phyloP scores from a whole-genome alignment of 2,113 vertebrate species.

The Ondatra zibethicus region DNA sequence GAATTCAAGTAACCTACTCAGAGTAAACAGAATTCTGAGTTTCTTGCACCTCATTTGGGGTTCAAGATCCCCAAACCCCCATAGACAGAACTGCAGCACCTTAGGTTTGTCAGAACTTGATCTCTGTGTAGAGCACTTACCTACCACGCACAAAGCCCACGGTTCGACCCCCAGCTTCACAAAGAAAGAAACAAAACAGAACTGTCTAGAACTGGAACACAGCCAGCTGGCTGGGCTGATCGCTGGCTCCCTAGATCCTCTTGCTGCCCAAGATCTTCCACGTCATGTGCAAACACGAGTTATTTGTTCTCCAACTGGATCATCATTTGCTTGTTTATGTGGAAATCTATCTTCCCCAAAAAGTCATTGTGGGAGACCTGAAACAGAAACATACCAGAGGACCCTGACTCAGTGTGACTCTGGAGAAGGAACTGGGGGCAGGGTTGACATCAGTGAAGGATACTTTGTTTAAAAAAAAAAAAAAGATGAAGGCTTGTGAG shows the following conservation, averaged over 20 bases:
- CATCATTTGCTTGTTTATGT: background rate
- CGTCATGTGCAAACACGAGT: background rate
- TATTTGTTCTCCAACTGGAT: background rate
- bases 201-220: background rate
- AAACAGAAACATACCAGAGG: background rate
- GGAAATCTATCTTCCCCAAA: background rate
- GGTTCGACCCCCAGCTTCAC: background rate
- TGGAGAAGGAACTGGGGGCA: background rate
- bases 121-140: background rate
- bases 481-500: background rate
- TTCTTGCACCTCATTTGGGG: background rate
- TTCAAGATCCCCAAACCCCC: background rate
- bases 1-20: slow-evolving; percentile 16
- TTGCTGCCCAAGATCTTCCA: background rate
- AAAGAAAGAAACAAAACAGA: background rate
- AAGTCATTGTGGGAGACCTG: background rate
- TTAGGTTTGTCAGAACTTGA: background rate
- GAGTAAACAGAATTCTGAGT: slow-evolving; percentile 37
- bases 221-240: background rate
- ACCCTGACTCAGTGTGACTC: background rate
- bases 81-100: background rate
- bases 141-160: background rate
- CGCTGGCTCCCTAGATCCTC: background rate
- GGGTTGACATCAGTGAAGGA: background rate
- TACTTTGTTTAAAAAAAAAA: background rate